A percentile compares a stretch with the other conserved stretches of the same genome.
Conservation (phyloP, 37 sponge, comb jelly and placozoan genomes). For the Spongilla lacustris region DNA sequence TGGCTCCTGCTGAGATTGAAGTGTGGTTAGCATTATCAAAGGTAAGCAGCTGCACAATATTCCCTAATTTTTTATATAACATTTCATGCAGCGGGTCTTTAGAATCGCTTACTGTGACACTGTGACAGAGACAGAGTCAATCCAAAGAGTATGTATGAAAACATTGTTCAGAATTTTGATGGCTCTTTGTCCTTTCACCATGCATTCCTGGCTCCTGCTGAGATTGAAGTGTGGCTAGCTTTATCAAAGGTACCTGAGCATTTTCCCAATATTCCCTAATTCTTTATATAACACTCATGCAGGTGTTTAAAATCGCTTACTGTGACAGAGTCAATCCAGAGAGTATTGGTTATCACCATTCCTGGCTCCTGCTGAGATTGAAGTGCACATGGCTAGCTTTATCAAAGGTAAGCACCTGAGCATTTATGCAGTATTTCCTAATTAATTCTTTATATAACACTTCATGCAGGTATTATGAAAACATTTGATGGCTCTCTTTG, state of each 20-base stretch:
- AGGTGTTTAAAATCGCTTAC: not conserved
- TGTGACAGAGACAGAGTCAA: too few species aligned
- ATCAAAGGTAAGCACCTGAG: not conserved
- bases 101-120: too few species aligned
- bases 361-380: not conserved
- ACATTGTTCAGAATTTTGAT: too few species aligned
- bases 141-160: too few species aligned
- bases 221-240: slow-evolving; percentile 1
- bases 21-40: too few species aligned
- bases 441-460: not conserved
- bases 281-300: not conserved
- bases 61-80: too few species aligned
- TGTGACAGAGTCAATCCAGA: not conserved
- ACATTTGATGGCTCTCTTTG: not conserved
- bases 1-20: too few species aligned
- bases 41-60: too few species aligned
- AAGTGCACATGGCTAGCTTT: not conserved
- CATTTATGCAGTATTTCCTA: not conserved
- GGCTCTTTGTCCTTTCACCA: not conserved
- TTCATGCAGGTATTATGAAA: not conserved
- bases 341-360: not conserved
- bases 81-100: too few species aligned
- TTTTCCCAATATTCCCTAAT: not conserved
- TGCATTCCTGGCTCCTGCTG: not conserved
- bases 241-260: not conserved